Evolutionary conservation across 2,113 vertebrate species (phyloP).

Genomic region (Raja brachyura): DNA sequence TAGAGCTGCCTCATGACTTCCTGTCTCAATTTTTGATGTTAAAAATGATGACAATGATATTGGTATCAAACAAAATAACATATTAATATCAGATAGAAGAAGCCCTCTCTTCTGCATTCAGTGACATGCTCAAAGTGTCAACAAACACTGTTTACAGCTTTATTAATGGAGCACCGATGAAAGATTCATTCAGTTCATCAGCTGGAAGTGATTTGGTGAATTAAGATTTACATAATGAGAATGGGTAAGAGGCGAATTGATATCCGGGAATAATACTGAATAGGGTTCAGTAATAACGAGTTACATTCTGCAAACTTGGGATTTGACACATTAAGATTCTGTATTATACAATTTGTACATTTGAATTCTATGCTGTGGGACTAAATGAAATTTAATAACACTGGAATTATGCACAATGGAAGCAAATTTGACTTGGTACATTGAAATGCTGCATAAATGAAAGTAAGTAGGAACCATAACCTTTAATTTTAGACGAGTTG

Average conservation of each 20-base stretch:
- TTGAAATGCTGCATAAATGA: constrained; percentile 5
- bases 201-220: constrained; percentile 27
- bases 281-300: background rate
- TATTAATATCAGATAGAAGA: background rate
- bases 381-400: constrained; percentile 30
- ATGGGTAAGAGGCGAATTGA: background rate
- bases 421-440: constrained; percentile 27
- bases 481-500: constrained; percentile 7
- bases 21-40: background rate
- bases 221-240: background rate
- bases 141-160: background rate
- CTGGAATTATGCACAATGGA: constrained; percentile 21
- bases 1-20: no score
- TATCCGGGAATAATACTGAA: constrained; percentile 10
- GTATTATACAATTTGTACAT: constrained; percentile 19
- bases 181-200: background rate
- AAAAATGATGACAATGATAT: background rate
- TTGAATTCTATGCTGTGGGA: constrained; percentile 10
- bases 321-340: constrained; percentile 28
- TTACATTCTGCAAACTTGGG: background rate
- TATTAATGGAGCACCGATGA: background rate
- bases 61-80: background rate
- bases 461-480: background rate
- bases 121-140: background rate
- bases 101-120: background rate